Evolutionary conservation across 2,888 invertebrate species (phyloP).

Genomic region (Sphecodes monilicornis): DNA sequence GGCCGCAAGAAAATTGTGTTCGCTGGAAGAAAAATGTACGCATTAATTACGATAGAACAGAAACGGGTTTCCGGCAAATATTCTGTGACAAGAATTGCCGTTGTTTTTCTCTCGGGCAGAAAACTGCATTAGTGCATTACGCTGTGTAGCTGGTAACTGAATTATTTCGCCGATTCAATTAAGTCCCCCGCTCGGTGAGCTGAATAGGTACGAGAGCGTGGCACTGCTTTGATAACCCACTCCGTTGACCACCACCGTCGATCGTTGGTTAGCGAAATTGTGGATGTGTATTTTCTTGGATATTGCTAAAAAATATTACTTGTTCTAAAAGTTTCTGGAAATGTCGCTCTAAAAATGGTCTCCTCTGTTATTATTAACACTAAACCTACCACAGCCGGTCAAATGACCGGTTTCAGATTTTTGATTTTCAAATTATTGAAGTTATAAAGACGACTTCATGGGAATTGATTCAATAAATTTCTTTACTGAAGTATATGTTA

Average conservation of each 20-base stretch:
- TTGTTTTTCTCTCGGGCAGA: slow-evolving; percentile 50
- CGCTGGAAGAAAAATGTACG: slow-evolving; percentile 1
- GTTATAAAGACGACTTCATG: no score
- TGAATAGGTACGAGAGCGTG: slow-evolving; percentile 57
- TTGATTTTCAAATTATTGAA: no score
- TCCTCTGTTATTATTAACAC: no score
- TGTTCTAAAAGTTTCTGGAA: background rate
- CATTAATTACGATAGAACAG: background rate
- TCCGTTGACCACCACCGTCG: slow-evolving; percentile 38
- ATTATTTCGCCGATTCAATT: slow-evolving; percentile 57
- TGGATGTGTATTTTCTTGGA: slow-evolving; percentile 16
- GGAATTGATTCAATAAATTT: no score
- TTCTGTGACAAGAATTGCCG: slow-evolving; percentile 14
- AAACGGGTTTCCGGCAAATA: background rate
- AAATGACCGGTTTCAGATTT: no score
- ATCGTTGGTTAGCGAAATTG: slow-evolving; percentile 14
- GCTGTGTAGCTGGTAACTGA: slow-evolving; percentile 54
- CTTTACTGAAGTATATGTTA: no score
- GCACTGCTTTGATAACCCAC: slow-evolving; percentile 53
- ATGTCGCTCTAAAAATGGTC: no score
- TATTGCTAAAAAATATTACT: background rate
- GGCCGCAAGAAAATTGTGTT: slow-evolving; percentile 1
- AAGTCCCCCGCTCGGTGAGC: slow-evolving; percentile 34
- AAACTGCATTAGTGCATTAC: slow-evolving; percentile 67
- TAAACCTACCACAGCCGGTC: no score